Percentiles rank a stretch among this genome's conserved stretches.
Conservation (phyloP, 2,888 invertebrate species). For the Drosophila atroscutellata region DNA sequence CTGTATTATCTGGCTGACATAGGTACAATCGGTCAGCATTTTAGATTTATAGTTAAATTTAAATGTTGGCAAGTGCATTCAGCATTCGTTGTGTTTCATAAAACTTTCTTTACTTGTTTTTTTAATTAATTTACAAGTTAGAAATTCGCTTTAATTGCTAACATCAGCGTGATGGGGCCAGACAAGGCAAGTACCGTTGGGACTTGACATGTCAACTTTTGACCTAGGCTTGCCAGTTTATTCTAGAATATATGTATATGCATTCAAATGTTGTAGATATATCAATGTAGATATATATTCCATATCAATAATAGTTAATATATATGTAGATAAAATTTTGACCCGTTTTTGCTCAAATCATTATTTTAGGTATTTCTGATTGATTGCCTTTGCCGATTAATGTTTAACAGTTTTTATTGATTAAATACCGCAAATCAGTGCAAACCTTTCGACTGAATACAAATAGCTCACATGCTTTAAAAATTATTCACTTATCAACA, state of each 20-base stretch:
- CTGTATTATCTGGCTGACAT: neutral
- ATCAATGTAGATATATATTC: neutral
- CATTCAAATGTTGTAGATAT: neutral
- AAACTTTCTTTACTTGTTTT: neutral
- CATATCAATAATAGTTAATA: neutral
- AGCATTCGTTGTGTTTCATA: neutral
- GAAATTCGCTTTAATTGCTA: conserved; percentile 61
- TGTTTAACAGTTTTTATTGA: neutral
- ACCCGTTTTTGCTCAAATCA: neutral
- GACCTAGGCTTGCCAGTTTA: conserved; percentile 15
- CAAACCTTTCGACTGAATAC: neutral
- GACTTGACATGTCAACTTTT: conserved; percentile 34
- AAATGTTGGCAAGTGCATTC: neutral
- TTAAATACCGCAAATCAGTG: neutral
- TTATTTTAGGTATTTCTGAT: neutral
- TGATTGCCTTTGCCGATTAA: neutral
- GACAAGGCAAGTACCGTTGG: conserved; percentile 42
- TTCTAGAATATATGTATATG: neutral
- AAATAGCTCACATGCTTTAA: neutral
- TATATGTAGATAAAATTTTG: neutral
- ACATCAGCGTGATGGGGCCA: conserved; percentile 24
- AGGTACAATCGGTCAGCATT: neutral
- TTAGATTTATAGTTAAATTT: neutral
- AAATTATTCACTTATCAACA: neutral
- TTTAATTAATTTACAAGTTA: conserved; percentile 65